phyloP scores from a whole-genome alignment of 2,797 vertebrate species.

The Anomalospiza imberbis region DNA sequence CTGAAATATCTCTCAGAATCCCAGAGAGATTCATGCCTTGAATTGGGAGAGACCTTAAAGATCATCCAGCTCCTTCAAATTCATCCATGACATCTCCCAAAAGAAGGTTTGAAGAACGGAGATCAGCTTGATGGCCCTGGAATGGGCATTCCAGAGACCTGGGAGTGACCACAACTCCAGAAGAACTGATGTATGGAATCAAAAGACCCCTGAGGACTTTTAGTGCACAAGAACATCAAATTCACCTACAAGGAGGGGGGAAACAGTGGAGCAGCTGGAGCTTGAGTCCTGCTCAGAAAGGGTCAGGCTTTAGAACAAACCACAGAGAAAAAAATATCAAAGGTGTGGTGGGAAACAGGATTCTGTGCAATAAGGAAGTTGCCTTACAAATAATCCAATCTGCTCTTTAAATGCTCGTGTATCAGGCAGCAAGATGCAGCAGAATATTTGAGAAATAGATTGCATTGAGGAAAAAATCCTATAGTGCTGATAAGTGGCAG shows the following conservation, averaged over 20 bases:
- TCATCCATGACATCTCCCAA: background rate
- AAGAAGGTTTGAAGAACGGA: background rate
- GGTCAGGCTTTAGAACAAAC: background rate
- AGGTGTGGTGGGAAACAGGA: background rate
- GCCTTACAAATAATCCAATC: background rate
- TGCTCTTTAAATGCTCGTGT: background rate
- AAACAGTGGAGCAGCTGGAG: background rate
- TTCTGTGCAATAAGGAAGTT: background rate
- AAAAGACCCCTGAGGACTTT: background rate
- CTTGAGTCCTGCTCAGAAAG: background rate
- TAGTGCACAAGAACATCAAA: background rate
- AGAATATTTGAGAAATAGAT: slow-evolving; percentile 18
- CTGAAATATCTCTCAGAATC: background rate
- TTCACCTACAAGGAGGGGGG: background rate
- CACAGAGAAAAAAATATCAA: background rate
- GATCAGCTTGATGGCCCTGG: background rate
- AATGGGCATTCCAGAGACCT: background rate
- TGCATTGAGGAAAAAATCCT: background rate
- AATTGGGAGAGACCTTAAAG: background rate
- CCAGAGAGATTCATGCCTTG: background rate
- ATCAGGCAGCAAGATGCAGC: background rate
- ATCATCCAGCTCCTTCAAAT: background rate
- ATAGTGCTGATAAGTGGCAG: background rate
- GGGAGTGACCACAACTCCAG: background rate
- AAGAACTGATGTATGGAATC: background rate